Evolutionary conservation across 1,140 invertebrate genomes (phyloP), one percentile per base, ranked within the genome.

Genomic region (Zophobas atratus): DNA sequence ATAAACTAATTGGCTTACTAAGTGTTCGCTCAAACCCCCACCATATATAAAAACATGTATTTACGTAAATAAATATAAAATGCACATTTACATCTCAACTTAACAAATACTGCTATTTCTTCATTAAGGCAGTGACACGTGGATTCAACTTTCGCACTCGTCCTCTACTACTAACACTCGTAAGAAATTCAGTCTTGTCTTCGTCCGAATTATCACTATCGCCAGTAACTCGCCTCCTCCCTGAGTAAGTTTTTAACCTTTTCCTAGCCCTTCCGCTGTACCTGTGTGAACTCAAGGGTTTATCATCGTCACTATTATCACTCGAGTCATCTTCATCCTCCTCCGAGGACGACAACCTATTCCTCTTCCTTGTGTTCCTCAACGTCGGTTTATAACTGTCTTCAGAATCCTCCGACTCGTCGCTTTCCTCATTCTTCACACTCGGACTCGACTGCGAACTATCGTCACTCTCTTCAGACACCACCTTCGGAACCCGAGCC

Each of bases 81-180:
- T 46, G 43, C 43, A 46, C 43, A 46, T 4, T 46, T 39, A 60
- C 33, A 39, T 60, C 35, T 6, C 34, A 34, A 34, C 33, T 38
- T 36, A 36, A 35, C 43, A 34, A 41, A 67, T 46, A 43, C 39
- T 67, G 20, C 20, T 41, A 81, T 74, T 82, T 85, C 70, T 81
- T 84, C 46, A 84, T 80, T 8, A 84, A 76, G 5, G 84, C 93
- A 36, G 92, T 88, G 38, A 93, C 94, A 84, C 94, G 91, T 36
- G 94, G 90, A 2, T 95, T 96, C 71, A 96, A 90, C 87, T 93
- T 94, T 36, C 95, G 90, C 48, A 97, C 90, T 46, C 96, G 89
- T 2, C 96, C 96, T 41, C 96, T 89, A 82, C 94, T 96, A 86
- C 95, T 97, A 43, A 94, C 89, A 88, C 90, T 89, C 81, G 93